phyloP scores from a whole-genome alignment of 2,113 vertebrate species.

The Gopherus evgoodei region DNA sequence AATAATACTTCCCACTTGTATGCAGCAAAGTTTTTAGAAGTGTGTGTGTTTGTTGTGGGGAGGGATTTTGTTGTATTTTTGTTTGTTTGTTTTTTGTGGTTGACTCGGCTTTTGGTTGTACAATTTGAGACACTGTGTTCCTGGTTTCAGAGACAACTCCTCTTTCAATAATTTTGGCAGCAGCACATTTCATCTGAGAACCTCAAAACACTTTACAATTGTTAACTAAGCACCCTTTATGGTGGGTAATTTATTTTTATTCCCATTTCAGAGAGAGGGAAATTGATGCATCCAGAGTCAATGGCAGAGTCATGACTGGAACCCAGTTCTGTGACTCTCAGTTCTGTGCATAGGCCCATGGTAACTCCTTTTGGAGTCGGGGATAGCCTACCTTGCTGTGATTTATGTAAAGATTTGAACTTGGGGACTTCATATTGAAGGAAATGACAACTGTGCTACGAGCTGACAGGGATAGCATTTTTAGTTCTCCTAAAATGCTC shows the following conservation, averaged over 20 bases:
- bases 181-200: conserved; percentile 57
- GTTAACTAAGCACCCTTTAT: conserved; percentile 67
- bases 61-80: background rate
- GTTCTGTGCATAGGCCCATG: conserved; percentile 60
- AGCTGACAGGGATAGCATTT: background rate
- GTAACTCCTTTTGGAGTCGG: background rate
- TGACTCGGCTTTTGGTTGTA: background rate
- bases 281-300: conserved; percentile 69
- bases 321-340: conserved; percentile 52
- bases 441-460: conserved; percentile 42
- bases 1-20: background rate
- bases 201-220: conserved; percentile 18
- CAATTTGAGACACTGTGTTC: background rate
- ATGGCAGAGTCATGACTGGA: conserved; percentile 63
- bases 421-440: conserved; percentile 15
- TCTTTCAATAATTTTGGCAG: conserved; percentile 58
- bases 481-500: background rate
- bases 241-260: conserved; percentile 66
- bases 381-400: conserved; percentile 10
- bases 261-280: conserved; percentile 36
- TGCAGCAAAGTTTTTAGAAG: background rate
- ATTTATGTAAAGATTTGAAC: conserved; percentile 3
- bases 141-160: conserved; percentile 49
- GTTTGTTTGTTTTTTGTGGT: background rate
- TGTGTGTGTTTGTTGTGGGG: background rate